These are phyloP conservation scores for Gallinago nigripennis DNA, from an alignment of 2,797 vertebrate genomes.

Conservation along the genomic window DNA sequence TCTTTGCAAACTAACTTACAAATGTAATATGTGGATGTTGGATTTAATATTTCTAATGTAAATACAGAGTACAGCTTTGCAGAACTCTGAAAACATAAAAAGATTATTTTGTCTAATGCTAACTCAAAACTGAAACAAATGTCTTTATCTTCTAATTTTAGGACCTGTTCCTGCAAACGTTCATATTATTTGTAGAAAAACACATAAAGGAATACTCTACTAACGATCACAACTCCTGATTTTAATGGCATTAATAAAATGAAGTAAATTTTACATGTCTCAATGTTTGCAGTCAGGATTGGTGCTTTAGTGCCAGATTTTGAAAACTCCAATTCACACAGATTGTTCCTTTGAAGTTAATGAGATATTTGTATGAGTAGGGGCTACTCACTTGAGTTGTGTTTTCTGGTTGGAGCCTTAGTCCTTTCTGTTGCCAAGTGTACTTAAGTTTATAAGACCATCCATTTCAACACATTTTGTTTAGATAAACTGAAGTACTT, in stretches of 20 bases:
- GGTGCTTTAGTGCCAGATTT: constrained; percentile 12
- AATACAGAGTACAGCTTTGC: background rate
- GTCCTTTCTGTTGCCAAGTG: constrained; percentile 69
- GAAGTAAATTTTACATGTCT: constrained; percentile 24
- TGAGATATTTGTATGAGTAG: constrained; percentile 57
- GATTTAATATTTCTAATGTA: background rate
- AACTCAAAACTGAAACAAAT: background rate
- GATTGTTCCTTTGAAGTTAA: constrained; percentile 62
- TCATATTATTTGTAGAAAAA: background rate
- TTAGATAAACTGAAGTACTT: constrained; percentile 81
- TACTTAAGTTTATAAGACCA: constrained; percentile 77
- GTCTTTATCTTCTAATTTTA: background rate
- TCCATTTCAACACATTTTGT: constrained; percentile 80
- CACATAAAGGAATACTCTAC: background rate
- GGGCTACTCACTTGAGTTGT: constrained; percentile 37
- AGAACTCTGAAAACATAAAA: background rate
- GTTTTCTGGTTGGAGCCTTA: constrained; percentile 38
- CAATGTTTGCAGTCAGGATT: constrained; percentile 24
- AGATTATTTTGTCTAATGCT: background rate
- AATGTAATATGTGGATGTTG: background rate
- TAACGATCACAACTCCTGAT: background rate
- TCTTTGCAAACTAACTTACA: background rate
- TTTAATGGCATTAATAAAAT: constrained; percentile 45
- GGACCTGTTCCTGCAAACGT: background rate
- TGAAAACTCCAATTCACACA: constrained; percentile 42